Percentiles rank a stretch among this genome's conserved stretches.
Conservation (phyloP, 92 coral and sea anemone genomes). For the Nematostella vectensis region DNA sequence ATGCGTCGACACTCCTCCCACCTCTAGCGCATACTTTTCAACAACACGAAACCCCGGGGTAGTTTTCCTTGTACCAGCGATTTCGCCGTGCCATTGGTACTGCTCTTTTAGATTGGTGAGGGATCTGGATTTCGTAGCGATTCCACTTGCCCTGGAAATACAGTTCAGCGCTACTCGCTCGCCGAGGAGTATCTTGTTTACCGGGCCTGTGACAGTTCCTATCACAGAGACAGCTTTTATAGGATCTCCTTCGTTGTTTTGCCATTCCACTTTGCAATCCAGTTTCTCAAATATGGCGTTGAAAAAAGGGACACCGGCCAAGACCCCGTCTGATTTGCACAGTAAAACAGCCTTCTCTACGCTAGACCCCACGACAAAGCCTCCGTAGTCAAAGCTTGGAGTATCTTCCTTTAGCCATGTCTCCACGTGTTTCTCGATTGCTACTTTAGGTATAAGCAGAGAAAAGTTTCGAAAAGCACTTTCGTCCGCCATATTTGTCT, state of each 20-base stretch:
- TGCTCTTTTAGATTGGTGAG: constrained; percentile 49
- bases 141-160: constrained; percentile 86
- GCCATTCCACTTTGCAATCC: constrained; percentile 88
- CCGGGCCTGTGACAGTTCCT: constrained; percentile 83
- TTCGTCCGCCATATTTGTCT: constrained; percentile 9
- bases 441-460: constrained; percentile 35
- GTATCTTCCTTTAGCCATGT: constrained; percentile 82
- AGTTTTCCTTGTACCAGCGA: constrained; percentile 94
- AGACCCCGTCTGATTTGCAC: constrained; percentile 82
- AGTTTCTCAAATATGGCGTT: constrained; percentile 84
- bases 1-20: constrained; percentile 93
- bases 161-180: constrained; percentile 93
- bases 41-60: constrained; percentile 97
- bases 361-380: constrained; percentile 76
- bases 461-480: constrained; percentile 16
- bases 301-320: constrained; percentile 97
- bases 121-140: constrained; percentile 75
- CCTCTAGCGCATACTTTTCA: constrained; percentile 87
- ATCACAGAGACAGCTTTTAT: constrained; percentile 58
- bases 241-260: constrained; percentile 70
- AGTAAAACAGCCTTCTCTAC: constrained; percentile 80
- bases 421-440: constrained; percentile 52
- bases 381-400: constrained; percentile 92
- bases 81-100: constrained; percentile 77
- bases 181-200: constrained; percentile 79